Conservation (phyloP, 2,797 vertebrate genomes). For the Aplochiton taeniatus region DNA sequence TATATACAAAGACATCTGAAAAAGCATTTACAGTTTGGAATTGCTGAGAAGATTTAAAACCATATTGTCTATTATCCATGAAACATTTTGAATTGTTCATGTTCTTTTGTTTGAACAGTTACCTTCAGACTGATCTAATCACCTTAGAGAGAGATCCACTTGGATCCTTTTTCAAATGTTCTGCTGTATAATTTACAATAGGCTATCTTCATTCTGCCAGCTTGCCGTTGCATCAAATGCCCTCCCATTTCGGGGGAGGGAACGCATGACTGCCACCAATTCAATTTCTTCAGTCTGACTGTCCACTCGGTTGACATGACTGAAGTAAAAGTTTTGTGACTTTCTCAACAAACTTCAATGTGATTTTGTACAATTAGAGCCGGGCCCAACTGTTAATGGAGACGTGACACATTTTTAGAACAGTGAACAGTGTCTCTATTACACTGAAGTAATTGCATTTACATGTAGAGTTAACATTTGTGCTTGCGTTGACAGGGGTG, state of each 20-base stretch:
- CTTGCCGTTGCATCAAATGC: slow-evolving; percentile 32
- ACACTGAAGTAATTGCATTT: no score
- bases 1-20: no score
- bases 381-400: no score
- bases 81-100: slow-evolving; percentile 21
- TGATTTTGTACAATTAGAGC: not conserved
- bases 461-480: no score
- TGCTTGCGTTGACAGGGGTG: no score
- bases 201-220: slow-evolving; percentile 41
- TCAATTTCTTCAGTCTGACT: slow-evolving; percentile 44
- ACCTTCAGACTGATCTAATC: slow-evolving; percentile 36
- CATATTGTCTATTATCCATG: no score
- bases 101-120: slow-evolving; percentile 28
- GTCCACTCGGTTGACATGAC: slow-evolving; percentile 18
- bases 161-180: slow-evolving; percentile 45
- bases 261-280: slow-evolving; percentile 39
- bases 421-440: no score
- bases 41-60: no score
- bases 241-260: slow-evolving; percentile 19
- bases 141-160: slow-evolving; percentile 34
- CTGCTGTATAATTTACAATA: slow-evolving; percentile 39
- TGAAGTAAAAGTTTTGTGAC: slow-evolving; percentile 15
- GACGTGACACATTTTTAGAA: no score
- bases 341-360: not conserved
- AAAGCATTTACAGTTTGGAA: no score